These are phyloP conservation scores for Muricea muricata DNA, from an alignment of 92 coral and sea anemone genomes.

Conservation along the genomic window DNA sequence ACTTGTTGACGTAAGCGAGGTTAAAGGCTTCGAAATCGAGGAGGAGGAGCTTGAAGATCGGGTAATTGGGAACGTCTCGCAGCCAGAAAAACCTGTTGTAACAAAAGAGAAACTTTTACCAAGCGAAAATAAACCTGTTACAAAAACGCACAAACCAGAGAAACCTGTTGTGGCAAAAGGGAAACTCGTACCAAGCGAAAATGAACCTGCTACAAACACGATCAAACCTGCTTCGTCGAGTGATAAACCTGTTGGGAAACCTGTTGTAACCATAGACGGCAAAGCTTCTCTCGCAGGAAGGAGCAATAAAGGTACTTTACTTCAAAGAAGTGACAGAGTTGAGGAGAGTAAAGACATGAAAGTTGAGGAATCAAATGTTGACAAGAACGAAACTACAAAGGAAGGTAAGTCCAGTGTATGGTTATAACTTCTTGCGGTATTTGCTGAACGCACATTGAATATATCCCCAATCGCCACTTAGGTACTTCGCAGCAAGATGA, in stretches of 20 bases:
- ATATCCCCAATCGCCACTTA: neutral
- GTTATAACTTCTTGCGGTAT: too few relatives aligned
- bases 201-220: too few relatives aligned
- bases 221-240: neutral
- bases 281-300: neutral
- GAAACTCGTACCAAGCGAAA: too few relatives aligned
- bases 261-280: neutral
- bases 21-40: slow-evolving; percentile 76
- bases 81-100: neutral
- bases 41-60: slow-evolving; percentile 4
- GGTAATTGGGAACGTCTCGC: neutral
- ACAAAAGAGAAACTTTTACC: too few relatives aligned
- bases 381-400: slow-evolving; percentile 28
- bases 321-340: slow-evolving; percentile 41
- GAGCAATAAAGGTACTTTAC: neutral
- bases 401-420: slow-evolving; percentile 24
- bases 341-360: slow-evolving; percentile 1
- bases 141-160: neutral
- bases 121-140: neutral
- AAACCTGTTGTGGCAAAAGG: too few relatives aligned
- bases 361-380: slow-evolving; percentile 13
- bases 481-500: neutral
- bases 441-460: too few relatives aligned
- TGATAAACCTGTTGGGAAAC: neutral
- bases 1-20: slow-evolving; percentile 69